Conservation (phyloP, 2,113 vertebrate genomes). For the Rhineura floridana region DNA sequence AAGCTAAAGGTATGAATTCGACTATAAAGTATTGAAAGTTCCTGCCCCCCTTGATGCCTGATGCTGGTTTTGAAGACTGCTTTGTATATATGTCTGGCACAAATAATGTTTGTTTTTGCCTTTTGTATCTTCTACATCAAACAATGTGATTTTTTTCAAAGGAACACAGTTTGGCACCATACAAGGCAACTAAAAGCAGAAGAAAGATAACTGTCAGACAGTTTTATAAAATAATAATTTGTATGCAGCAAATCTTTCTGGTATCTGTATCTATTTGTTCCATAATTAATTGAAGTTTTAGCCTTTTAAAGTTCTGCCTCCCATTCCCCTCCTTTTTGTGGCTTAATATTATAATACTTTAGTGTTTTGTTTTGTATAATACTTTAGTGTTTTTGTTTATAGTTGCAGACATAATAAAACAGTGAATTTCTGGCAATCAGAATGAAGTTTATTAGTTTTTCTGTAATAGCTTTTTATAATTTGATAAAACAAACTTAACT, state of each 20-base stretch:
- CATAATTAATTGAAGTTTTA: not conserved
- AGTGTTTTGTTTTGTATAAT: conserved; percentile 20
- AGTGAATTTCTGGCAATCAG: not conserved
- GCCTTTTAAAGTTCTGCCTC: not conserved
- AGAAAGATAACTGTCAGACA: conserved; percentile 3
- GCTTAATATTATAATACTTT: conserved; percentile 27
- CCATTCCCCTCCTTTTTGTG: not conserved
- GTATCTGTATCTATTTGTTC: conserved; percentile 16
- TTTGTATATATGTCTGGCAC: not conserved
- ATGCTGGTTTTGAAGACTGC: not conserved
- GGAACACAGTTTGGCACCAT: not conserved
- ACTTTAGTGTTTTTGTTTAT: conserved; percentile 25
- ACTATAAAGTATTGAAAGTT: not conserved
- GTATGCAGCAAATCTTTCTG: not conserved
- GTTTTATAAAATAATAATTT: not conserved
- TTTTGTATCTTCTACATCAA: not conserved
- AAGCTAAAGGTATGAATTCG: conserved; percentile 3
- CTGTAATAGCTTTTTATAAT: not conserved
- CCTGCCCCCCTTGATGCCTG: not conserved
- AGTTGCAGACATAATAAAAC: not conserved
- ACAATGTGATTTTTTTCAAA: not conserved
- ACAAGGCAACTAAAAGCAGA: not conserved
- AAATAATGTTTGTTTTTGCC: not conserved
- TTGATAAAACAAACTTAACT: not conserved
- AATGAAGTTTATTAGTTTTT: not conserved